Evolutionary conservation across 2,113 vertebrate species (phyloP).

Genomic region (Xenopus borealis): DNA sequence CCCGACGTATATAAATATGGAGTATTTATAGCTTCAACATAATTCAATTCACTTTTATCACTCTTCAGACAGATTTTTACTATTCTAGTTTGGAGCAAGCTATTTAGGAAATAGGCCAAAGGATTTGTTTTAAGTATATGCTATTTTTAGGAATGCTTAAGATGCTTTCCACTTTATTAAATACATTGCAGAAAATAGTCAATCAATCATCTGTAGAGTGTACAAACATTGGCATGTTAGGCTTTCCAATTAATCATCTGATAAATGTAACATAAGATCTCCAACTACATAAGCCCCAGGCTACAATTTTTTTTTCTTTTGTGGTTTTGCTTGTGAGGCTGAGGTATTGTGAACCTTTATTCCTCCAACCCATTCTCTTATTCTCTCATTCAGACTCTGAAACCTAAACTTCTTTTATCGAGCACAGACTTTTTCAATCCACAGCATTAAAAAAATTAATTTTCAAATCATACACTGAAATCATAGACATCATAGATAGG

Average conservation of each 20-base stretch:
- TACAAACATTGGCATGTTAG: not conserved
- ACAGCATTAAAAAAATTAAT: too few species aligned
- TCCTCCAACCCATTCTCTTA: too few species aligned
- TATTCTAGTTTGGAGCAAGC: not conserved
- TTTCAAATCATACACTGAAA: too few species aligned
- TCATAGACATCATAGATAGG: too few species aligned
- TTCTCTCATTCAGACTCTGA: too few species aligned
- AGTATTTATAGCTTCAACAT: not conserved
- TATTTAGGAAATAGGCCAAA: slow-evolving; percentile 33
- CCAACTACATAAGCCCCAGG: not conserved
- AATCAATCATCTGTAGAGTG: not conserved
- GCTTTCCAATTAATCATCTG: not conserved
- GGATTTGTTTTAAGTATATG: not conserved
- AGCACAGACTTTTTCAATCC: too few species aligned
- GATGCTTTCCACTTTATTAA: slow-evolving; percentile 37
- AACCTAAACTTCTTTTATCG: too few species aligned
- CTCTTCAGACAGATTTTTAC: not conserved
- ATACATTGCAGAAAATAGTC: slow-evolving; percentile 11
- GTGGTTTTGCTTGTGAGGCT: too few species aligned
- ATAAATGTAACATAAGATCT: not conserved
- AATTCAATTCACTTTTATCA: not conserved
- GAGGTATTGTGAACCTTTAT: too few species aligned
- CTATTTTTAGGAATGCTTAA: slow-evolving; percentile 35
- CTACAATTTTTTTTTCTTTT: too few species aligned
- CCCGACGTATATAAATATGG: not conserved